Conservation (phyloP, 2,113 vertebrate species). For the Numenius arquata region DNA sequence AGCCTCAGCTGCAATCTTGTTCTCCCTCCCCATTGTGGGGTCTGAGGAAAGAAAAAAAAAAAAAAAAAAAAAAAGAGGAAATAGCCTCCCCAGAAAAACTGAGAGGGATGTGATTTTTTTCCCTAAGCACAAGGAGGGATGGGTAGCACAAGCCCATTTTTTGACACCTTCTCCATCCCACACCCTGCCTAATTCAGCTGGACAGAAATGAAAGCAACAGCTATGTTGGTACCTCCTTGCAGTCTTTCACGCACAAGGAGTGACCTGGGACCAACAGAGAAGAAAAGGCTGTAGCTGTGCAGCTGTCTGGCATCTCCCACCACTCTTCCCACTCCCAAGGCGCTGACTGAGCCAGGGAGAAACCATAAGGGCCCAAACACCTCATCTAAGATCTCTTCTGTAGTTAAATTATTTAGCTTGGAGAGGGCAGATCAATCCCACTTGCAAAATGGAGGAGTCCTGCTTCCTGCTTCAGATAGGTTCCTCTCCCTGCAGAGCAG, state of each 20-base stretch:
- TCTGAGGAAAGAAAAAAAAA: neutral
- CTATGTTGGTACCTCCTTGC: rapidly evolving
- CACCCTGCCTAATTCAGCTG: neutral
- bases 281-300: neutral
- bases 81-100: neutral
- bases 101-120: neutral
- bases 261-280: neutral
- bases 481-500: neutral
- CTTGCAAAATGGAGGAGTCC: neutral
- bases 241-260: neutral
- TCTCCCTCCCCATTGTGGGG: rapidly evolving
- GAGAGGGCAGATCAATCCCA: neutral
- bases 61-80: neutral
- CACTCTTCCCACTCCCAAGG: neutral
- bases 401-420: neutral
- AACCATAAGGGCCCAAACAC: neutral
- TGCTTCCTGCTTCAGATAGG: neutral
- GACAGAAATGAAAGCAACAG: neutral
- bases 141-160: neutral
- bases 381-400: neutral
- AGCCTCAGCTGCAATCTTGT: neutral
- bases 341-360: neutral
- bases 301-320: neutral
- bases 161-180: neutral
- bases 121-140: neutral